Base-by-base conservation (phyloP, 1,140 invertebrate species). In the Nephotettix cincticeps region DNA sequence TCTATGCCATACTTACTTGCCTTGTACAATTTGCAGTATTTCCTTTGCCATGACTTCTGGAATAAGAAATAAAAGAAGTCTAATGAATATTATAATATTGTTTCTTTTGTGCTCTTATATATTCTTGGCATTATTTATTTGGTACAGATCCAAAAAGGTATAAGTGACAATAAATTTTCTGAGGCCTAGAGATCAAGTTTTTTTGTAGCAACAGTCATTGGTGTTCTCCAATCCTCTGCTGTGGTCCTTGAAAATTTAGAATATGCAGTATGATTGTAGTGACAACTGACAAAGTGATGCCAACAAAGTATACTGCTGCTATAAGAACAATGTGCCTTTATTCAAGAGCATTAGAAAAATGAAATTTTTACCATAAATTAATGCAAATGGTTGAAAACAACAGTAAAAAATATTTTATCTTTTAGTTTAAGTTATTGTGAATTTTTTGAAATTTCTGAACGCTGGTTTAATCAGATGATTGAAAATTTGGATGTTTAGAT, bases 1-100 rank as follows among this genome's bases (percentile, higher is more conserved):
- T 92, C 90, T 74, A 94, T 90, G 14, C 93, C 93, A 81, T 89
- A 89, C 77, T 92, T 93, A 78, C 92, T 94, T 30, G 90, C 86
- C 82, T 89, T 91, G 74, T 90, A 94, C 2, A 95, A 80, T 74
- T 91, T 85, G 77, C 90, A 92, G 75, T 88, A 90, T 78, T 89
- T 91, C 75, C 89, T 90, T 74, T 91, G 89, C 90, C 90, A 92
- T 13, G 87, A 85, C 89, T 92, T 91, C 89, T 91, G 79, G 68
- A 86, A 86, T 74, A 75, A 29, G 13, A 68, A 11, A 11, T 9
- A n/a, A 43, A 11, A n/a, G 40, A n/a, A n/a, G n/a, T 43, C n/a
- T 43, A 43, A n/a, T 43, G 40, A n/a, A n/a, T n/a, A n/a, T 43
- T 43, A 9, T 11, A n/a, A n/a, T 11, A 9, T n/a, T n/a, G 40